Base-by-base conservation (phyloP, 2,113 vertebrate genomes). In the Channa maculata region DNA sequence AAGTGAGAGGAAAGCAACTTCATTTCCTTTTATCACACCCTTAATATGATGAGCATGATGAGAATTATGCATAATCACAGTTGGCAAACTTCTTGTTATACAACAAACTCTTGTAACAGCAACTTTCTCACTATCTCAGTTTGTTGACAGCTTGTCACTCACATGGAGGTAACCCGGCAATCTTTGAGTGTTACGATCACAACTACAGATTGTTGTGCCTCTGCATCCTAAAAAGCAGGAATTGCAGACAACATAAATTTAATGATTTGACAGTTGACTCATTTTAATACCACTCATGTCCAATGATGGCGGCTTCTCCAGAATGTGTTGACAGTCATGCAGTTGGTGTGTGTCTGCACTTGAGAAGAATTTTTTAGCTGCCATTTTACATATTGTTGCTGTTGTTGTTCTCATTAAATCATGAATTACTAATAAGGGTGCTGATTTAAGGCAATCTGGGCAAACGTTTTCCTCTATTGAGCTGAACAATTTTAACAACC, bases 201-300 rank as follows among this genome's bases (percentile, higher is more conserved):
- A 84, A 70, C 62, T 80, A 62, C 83, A 79, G 75, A 79, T 74
- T 79, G 82, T 85, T 82, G 79, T 74, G 67, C 65, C 36, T 66
- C 67, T 48, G 39, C 59, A 14, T 72, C 43, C 78, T 67, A 69
- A 46, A 69, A 64, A 75, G 38, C 55, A 52, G 41, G 38, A 58
- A 58, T 55, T 67, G 36, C 51, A 53, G 62, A 71, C 64, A 71
- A 86, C 51, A 49, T 3, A 60, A 75, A 79, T 79, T 75, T 85
- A 67, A 87, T 85, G 61, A 86, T 86, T 74, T 87, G 68, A 79
- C 82, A 85, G 80, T 73, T 79, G 79, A 77, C 63, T 83, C 68
- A 69, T 76, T 81, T 70, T 62, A 79, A 83, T 62, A 71, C 68
- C 64, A 53, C 36, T 87, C 67, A 58, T 66, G 41, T 76, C 48